These are phyloP conservation scores for Serrognathus titanus DNA, from an alignment of 2,888 invertebrate genomes.

Conservation along the genomic window DNA sequence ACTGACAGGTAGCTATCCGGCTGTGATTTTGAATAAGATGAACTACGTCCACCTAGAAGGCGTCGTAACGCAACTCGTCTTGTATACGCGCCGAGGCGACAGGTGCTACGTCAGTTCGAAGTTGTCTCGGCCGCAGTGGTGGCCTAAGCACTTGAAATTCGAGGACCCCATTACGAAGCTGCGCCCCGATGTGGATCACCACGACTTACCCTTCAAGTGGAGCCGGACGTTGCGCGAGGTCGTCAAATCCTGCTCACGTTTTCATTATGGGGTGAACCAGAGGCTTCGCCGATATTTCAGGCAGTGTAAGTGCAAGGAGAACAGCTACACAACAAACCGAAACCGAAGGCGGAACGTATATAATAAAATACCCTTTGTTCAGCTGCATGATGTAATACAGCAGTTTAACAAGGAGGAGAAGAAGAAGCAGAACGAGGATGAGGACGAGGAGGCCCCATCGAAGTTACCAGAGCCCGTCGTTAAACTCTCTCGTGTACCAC, in stretches of 20 bases:
- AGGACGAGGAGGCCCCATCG: too few species aligned
- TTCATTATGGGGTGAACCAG: constrained; percentile 10
- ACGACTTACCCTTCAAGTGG: constrained; percentile 15
- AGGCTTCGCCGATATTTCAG: not conserved
- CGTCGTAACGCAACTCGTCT: constrained; percentile 17
- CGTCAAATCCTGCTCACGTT: constrained; percentile 20
- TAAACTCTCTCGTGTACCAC: too few species aligned
- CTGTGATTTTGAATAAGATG: constrained; percentile 16
- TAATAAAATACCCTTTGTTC: too few species aligned
- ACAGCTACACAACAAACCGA: too few species aligned
- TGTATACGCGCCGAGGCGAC: constrained; percentile 9
- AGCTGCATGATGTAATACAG: too few species aligned
- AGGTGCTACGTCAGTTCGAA: not conserved
- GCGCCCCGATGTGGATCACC: constrained; percentile 1
- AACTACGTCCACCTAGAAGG: constrained; percentile 12
- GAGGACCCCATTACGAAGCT: constrained; percentile 15
- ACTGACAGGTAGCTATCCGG: constrained; percentile 18
- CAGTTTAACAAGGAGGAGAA: too few species aligned
- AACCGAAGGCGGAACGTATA: too few species aligned
- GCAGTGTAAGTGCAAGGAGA: not conserved
- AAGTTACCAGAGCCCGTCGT: too few species aligned
- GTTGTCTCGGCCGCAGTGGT: constrained; percentile 25
- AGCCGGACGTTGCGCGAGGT: constrained; percentile 21
- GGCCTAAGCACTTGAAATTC: constrained; percentile 27
- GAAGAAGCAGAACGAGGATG: too few species aligned